Conservation (phyloP, 2,888 invertebrate species). For the Eudasyphora cyanicolor region DNA sequence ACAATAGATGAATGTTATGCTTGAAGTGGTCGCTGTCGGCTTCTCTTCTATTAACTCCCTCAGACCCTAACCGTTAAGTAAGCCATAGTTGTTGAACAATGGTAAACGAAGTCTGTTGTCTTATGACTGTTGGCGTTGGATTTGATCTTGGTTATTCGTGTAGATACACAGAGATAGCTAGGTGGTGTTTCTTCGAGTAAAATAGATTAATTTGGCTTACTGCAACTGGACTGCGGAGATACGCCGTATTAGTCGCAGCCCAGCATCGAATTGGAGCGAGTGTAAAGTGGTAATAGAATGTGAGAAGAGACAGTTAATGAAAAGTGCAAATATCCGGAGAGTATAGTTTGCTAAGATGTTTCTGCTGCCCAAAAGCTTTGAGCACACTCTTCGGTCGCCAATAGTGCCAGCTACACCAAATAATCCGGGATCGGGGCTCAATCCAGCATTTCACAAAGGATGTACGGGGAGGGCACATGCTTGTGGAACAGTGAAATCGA, state of each 20-base stretch:
- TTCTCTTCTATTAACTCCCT: background rate
- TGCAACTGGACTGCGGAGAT: background rate
- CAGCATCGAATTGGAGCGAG: background rate
- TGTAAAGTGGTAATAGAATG: slow-evolving; percentile 13
- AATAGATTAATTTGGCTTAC: background rate
- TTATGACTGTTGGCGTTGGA: slow-evolving; percentile 23
- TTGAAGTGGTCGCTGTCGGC: slow-evolving; percentile 27
- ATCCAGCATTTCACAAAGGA: slow-evolving; percentile 83
- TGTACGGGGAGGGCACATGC: slow-evolving; percentile 90
- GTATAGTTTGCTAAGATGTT: slow-evolving; percentile 73
- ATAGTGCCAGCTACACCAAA: slow-evolving; percentile 75
- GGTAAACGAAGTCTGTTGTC: too few species aligned
- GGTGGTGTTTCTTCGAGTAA: background rate
- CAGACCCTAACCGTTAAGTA: background rate
- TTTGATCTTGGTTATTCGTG: background rate
- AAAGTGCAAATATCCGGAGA: slow-evolving; percentile 34
- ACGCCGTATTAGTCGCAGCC: too few species aligned
- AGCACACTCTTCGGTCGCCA: slow-evolving; percentile 76
- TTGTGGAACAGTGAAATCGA: slow-evolving; percentile 81
- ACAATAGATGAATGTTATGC: background rate
- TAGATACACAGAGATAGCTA: too few species aligned
- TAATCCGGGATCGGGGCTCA: slow-evolving; percentile 73
- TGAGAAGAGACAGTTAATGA: slow-evolving; percentile 17
- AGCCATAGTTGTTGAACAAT: background rate
- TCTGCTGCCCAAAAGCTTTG: slow-evolving; percentile 78